Base-by-base conservation (phyloP, 1,140 invertebrate genomes). In the Gryllus bimaculatus region DNA sequence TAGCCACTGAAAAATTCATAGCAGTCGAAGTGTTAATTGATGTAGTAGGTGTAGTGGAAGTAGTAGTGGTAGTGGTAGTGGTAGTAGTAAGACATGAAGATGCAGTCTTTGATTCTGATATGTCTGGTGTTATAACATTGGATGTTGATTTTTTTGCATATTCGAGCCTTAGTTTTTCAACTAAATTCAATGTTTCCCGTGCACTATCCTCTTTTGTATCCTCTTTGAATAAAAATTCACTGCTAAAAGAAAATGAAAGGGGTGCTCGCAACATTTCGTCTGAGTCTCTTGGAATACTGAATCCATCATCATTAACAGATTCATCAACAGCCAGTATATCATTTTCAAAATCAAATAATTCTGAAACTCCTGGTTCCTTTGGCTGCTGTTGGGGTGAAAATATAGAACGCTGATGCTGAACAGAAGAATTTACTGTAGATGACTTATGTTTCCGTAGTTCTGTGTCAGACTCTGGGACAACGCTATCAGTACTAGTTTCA, bases 191-290 rank as follows among this genome's bases (percentile, higher is more conserved):
- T 0, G 93, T 94, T 86, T 93, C 93, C 74, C 91, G 86, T 0
- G 92, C 92, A 82, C 88, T 91, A 80, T 92, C 91, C 81, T 92
- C 93, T 84, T 93, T 93, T n/a, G 91, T 90, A 83, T 94, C 93
- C 82, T 93, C 92, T 83, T 93, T 92, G 81, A 92, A 91, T 79
- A 92, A 88, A 76, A 92, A 87, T n/a, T 89, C 88, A 74, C 88
- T 87, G 75, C 87, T 87, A 81, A 92, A 91, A n/a, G 90, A 90
- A 81, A 92, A 92, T 3, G 90, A 86, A 21, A 93, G 86, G 1
- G 91, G 89, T 2, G 86, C 84, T 7, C 86, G 81, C 26, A 87
- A 85, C 77, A 83, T 81, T n/a, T 80, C 85, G 81, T 90, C 89
- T 75, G 90, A 89, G 82, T 90, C 90, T 48, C 87, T 85, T 0